A percentile compares a stretch with the other conserved stretches of the same genome.
phyloP scores from a whole-genome alignment of 2,113 vertebrate genomes.

The Cryptomyrus ogoouensis region DNA sequence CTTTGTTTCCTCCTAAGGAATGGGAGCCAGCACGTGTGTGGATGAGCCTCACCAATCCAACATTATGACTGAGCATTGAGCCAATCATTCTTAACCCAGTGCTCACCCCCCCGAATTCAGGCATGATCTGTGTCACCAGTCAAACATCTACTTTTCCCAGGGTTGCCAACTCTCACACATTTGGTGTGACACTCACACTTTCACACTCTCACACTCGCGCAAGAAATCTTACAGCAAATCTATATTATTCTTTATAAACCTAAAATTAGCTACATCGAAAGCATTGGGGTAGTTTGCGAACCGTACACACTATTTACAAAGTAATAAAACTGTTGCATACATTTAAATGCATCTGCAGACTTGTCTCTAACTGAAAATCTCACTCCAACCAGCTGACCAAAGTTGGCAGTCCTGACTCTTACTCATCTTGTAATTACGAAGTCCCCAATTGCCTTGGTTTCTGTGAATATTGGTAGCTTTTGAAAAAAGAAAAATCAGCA shows the following conservation, averaged over 20 bases:
- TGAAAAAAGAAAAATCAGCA: neutral
- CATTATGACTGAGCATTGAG: neutral
- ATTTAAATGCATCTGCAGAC: neutral
- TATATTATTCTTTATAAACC: too few relatives aligned
- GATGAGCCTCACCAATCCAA: neutral
- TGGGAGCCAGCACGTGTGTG: neutral
- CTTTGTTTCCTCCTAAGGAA: constrained; percentile 41
- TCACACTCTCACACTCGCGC: too few relatives aligned
- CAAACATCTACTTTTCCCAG: neutral
- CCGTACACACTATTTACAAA: neutral
- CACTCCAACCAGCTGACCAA: neutral
- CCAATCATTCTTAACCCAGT: neutral
- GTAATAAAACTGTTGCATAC: neutral
- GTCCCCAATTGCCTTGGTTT: neutral
- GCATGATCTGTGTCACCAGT: neutral
- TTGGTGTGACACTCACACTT: too few relatives aligned
- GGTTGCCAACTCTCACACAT: too few relatives aligned
- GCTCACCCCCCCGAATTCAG: neutral
- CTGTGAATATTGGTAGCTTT: neutral
- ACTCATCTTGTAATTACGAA: neutral
- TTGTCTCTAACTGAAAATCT: neutral
- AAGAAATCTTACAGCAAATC: too few relatives aligned
- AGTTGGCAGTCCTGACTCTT: neutral
- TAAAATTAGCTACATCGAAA: too few relatives aligned
- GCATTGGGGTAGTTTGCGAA: neutral